Percentiles rank a stretch among this genome's conserved stretches.
These are phyloP conservation scores for Scaptomyza parva DNA, from an alignment of 2,888 invertebrate species.

Conservation along the genomic window DNA sequence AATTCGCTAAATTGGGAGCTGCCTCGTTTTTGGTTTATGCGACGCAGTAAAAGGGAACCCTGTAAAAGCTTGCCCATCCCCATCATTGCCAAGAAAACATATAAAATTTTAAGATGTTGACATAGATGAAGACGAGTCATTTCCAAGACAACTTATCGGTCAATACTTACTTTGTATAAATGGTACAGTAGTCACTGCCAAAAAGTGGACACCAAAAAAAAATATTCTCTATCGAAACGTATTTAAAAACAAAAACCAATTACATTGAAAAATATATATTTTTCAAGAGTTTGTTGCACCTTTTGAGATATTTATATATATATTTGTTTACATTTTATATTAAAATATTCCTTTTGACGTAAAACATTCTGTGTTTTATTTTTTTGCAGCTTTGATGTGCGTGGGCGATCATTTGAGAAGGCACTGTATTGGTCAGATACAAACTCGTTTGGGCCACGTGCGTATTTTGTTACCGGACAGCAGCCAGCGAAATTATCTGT, in stretches of 20 bases:
- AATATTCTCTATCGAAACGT: no score
- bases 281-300: background rate
- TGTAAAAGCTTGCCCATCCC: background rate
- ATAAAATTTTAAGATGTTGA: conserved; percentile 64
- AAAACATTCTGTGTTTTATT: background rate
- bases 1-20: conserved; percentile 55
- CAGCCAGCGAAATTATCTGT: conserved; percentile 92
- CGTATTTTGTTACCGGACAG: conserved; percentile 93
- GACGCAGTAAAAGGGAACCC: conserved; percentile 9
- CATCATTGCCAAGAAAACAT: conserved; percentile 38
- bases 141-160: conserved; percentile 64
- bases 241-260: background rate
- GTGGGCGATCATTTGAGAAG: conserved; percentile 92
- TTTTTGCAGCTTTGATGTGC: conserved; percentile 91
- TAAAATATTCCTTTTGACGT: no score
- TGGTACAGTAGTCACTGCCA: conserved; percentile 1
- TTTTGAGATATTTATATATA: conserved; percentile 1
- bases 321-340: conserved; percentile 20
- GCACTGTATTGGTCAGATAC: conserved; percentile 94
- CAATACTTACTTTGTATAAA: conserved; percentile 48
- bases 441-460: conserved; percentile 92
- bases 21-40: conserved; percentile 42
- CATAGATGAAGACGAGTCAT: conserved; percentile 36
- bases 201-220: background rate
- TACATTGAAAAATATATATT: background rate